Evolutionary conservation across 2,797 vertebrate species (phyloP).

Genomic region (Antrozous pallidus): DNA sequence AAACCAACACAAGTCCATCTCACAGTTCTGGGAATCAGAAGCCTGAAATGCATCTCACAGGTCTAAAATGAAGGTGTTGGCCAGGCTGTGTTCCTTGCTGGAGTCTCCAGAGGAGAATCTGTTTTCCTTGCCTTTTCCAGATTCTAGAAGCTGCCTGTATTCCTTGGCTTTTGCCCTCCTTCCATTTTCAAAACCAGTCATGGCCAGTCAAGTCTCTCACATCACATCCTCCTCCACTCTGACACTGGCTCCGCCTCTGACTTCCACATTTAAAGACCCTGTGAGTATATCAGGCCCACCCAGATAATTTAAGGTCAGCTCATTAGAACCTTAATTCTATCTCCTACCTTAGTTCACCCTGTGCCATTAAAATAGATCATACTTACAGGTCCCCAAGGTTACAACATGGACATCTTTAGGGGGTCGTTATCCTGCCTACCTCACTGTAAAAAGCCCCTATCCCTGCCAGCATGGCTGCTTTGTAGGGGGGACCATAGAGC

Average conservation of each 20-base stretch:
- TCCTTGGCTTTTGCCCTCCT: background rate
- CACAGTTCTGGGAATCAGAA: background rate
- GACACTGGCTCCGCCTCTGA: background rate
- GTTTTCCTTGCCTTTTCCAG: background rate
- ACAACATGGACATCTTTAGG: background rate
- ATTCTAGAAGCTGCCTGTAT: background rate
- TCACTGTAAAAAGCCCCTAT: background rate
- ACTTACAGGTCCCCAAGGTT: background rate
- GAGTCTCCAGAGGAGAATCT: background rate
- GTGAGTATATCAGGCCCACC: background rate
- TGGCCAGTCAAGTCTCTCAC: background rate
- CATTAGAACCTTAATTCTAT: background rate
- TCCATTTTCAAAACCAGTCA: background rate
- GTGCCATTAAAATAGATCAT: background rate
- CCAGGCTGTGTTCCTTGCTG: background rate
- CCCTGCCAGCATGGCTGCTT: background rate
- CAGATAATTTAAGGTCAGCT: background rate
- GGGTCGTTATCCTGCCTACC: background rate
- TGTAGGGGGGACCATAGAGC: background rate
- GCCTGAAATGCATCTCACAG: background rate
- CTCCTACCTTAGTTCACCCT: background rate
- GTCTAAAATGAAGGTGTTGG: background rate
- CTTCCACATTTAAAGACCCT: background rate
- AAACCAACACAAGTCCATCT: background rate
- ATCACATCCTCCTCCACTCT: background rate